These are phyloP conservation scores for Drosophila testacea DNA, from an alignment of 2,888 invertebrate genomes.

Conservation along the genomic window DNA sequence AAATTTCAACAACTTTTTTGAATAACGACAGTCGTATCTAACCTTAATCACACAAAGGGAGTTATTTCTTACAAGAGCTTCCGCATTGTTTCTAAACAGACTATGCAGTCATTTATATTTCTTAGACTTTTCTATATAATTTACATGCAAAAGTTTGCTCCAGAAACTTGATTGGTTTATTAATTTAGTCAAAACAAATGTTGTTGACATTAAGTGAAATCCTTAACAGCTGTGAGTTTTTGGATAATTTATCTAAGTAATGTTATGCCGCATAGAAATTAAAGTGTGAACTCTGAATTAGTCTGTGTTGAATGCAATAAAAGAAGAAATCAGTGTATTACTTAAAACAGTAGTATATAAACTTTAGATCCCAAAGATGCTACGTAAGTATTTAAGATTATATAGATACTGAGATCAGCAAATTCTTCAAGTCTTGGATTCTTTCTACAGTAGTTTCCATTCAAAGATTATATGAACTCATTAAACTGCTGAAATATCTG, in stretches of 20 bases:
- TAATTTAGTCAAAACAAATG: not conserved
- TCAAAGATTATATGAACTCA: too few species aligned
- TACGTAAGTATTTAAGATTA: not conserved
- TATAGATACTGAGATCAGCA: too few species aligned
- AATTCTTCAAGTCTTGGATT: too few species aligned
- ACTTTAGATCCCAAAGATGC: too few species aligned
- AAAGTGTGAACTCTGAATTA: not conserved
- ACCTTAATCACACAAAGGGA: not conserved
- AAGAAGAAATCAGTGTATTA: not conserved
- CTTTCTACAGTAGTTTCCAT: too few species aligned
- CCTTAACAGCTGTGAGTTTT: conserved; percentile 16
- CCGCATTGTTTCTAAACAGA: not conserved
- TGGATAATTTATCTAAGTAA: not conserved
- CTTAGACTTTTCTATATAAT: not conserved
- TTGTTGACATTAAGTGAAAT: conserved; percentile 3
- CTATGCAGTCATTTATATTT: not conserved
- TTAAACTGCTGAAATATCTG: too few species aligned
- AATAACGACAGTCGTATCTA: not conserved
- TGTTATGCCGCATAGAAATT: not conserved
- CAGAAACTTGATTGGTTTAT: not conserved
- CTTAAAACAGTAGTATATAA: not conserved
- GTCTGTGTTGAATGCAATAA: not conserved
- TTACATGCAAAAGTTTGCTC: conserved; percentile 4
- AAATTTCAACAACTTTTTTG: not conserved
- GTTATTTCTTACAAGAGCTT: not conserved